Base-by-base conservation (phyloP, 2,888 invertebrate genomes). In the Allolobophora icterica region DNA sequence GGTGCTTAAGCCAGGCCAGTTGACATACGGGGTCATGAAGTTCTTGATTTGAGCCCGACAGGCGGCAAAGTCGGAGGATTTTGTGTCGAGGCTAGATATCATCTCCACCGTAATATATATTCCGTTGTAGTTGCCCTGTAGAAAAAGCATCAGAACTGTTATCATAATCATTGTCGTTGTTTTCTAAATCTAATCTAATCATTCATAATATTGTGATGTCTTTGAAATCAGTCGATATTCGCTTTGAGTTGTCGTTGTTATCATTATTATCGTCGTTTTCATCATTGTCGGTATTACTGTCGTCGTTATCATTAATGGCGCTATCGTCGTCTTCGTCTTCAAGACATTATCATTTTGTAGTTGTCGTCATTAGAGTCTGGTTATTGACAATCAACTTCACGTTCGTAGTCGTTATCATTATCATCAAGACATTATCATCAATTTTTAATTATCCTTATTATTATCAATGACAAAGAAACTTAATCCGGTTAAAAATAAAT, bases 11-110 rank as follows among this genome's bases (percentile, higher is more conserved):
- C 84, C 40, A 38, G 90, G 90, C 91, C 90, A 91, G 84, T 91
- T 90, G 90, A 90, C 19, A 84, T 45, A 91, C 52, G 58, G 84
- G 24, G 58, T 83, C 90, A 91, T 90, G 90, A 90, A 91, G 84
- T 38, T 84, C 40, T 45, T 87, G 84, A 91, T 90, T 40, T 91
- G 90, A 34, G 58, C 40, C 8, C 87, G 42, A 83, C 91, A 91
- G 42, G 87, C 34, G 11, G 90, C 91, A 21, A 91, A 90, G 30
- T 91, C 90, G 24, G 42, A 40, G 11, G 90, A 34, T 15, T 34
- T 33, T n/a, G 87, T 45, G 83, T 84, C 84, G 35, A 90, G 84
- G 52, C 40, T 42, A 4, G 91, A 40, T 3, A 91, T 84, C 84
- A 91, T 84, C 33, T 91, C 71, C 8, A 91, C 90, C 30, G n/a